These are phyloP conservation scores for Hylaeus anthracinus DNA, from an alignment of 1,140 invertebrate genomes.

Conservation along the genomic window DNA sequence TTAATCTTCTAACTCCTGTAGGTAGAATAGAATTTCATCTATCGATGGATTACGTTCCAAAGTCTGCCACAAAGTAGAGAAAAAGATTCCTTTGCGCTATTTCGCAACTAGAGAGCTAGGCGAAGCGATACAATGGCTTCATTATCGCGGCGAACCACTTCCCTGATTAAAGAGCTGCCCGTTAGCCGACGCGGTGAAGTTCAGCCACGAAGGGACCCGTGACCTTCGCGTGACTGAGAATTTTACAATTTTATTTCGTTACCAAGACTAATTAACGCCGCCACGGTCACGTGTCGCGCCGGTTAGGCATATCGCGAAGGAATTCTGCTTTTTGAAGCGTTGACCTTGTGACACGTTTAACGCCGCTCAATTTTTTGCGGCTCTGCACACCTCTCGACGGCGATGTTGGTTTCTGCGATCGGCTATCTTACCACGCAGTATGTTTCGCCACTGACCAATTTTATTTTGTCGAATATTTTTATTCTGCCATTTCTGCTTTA, in stretches of 20 bases:
- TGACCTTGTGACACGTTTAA: neutral
- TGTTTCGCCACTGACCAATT: too few relatives aligned
- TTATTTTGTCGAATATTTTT: too few relatives aligned
- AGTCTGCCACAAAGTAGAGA: neutral
- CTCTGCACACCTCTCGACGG: neutral
- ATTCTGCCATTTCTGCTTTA: too few relatives aligned
- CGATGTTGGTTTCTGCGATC: too few relatives aligned
- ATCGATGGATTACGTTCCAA: neutral
- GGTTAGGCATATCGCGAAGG: neutral
- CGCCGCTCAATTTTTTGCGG: neutral
- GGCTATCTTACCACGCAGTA: too few relatives aligned
- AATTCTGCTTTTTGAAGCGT: neutral
- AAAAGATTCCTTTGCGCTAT: neutral
- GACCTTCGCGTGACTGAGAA: constrained; percentile 69
- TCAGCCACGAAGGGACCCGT: constrained; percentile 22
- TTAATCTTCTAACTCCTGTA: too few relatives aligned
- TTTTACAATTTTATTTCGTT: constrained; percentile 58
- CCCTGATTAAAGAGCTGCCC: constrained; percentile 64
- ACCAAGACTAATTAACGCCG: constrained; percentile 39
- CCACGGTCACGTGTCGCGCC: neutral
- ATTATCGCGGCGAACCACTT: constrained; percentile 68
- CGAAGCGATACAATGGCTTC: neutral
- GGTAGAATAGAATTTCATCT: too few relatives aligned
- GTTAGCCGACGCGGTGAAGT: constrained; percentile 12
- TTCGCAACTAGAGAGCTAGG: neutral